Evolutionary conservation across 2,797 vertebrate species (phyloP).

Genomic region (Pangasius larnaudii): DNA sequence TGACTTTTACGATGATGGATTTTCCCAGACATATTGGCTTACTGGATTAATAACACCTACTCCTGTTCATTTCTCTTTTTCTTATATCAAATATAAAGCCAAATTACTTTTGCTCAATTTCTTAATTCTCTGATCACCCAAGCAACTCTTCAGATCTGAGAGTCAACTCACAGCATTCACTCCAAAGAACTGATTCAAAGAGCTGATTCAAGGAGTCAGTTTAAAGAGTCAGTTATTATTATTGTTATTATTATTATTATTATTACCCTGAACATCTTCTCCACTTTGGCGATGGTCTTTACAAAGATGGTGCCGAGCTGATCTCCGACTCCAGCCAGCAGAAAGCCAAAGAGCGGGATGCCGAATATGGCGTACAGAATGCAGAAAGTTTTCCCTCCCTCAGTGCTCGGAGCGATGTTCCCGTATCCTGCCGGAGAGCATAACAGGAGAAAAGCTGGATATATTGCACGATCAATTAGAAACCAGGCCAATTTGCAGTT

Average conservation of each 20-base stretch:
- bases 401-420: constrained; percentile 84
- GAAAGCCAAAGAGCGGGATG: constrained; percentile 94
- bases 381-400: constrained; percentile 96
- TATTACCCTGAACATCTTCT: constrained; percentile 94
- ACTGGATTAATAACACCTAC: background rate
- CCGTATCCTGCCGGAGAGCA: constrained; percentile 68
- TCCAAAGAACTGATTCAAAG: background rate
- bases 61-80: background rate
- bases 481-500: background rate
- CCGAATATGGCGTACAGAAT: constrained; percentile 97
- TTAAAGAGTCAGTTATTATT: background rate
- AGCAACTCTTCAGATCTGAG: background rate
- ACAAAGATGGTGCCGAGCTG: constrained; percentile 98
- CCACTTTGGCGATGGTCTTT: constrained; percentile 93
- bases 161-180: background rate
- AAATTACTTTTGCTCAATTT: background rate
- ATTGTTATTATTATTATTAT: background rate
- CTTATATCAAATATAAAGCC: background rate
- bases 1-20: background rate
- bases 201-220: too few relatives aligned
- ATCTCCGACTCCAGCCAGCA: constrained; percentile 94
- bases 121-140: background rate
- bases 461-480: background rate
- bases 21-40: background rate
- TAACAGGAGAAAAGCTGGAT: background rate